phyloP scores from a whole-genome alignment of 1,140 invertebrate species.

The Drosophila melanogaster region Release_6_plus_ISO1_MT NC_004354.4:18861001-18861500 shows the following conservation, averaged over 20 bases:
- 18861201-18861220: neutral
- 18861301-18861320: slow-evolving; percentile 25
- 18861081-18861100: slow-evolving; percentile 18
- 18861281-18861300: slow-evolving; percentile 9
- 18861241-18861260: slow-evolving; percentile 14
- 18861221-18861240: slow-evolving; percentile 3
- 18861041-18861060: slow-evolving; percentile 1
- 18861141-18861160: slow-evolving; percentile 57
- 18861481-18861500: neutral
- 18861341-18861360: neutral
- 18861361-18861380: slow-evolving; percentile 8
- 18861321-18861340: slow-evolving; percentile 4
- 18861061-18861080: slow-evolving; percentile 15
- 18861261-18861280: slow-evolving; percentile 22
- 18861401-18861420: neutral
- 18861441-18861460: neutral
- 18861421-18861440: neutral
- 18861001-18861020: slow-evolving; percentile 5
- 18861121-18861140: slow-evolving; percentile 65
- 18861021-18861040: slow-evolving; percentile 12
- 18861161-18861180: slow-evolving; percentile 49
- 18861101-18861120: slow-evolving; percentile 62
- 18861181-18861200: neutral
- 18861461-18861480: neutral
- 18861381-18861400: slow-evolving; percentile 19